These are phyloP conservation scores for Brachyrhaphis roseni DNA, from an alignment of 2,797 vertebrate species.

Conservation along the genomic window DNA sequence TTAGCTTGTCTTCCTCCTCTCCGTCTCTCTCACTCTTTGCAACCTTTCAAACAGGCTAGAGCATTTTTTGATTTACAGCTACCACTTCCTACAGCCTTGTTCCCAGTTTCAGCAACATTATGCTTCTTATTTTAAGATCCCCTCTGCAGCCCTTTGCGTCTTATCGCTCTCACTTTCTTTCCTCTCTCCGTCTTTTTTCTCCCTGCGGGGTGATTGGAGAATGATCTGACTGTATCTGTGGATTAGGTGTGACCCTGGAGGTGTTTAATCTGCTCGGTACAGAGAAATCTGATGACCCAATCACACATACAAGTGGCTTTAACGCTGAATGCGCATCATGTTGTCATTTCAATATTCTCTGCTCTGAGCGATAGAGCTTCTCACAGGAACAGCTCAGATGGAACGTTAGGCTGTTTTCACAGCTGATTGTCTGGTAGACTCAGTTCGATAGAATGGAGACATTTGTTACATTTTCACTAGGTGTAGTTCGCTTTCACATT, in stretches of 20 bases:
- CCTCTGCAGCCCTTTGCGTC: not conserved
- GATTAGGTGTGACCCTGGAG: conserved; percentile 52
- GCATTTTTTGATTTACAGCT: not conserved
- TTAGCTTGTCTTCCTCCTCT: conserved; percentile 25
- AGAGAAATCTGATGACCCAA: conserved; percentile 45
- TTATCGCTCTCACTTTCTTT: not conserved
- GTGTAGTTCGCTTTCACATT: no score
- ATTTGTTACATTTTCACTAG: no score
- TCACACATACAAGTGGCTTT: conserved; percentile 14
- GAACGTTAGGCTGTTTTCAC: not conserved
- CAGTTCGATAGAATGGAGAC: no score
- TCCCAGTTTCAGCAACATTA: not conserved
- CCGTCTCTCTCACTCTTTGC: not conserved
- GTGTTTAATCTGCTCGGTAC: conserved; percentile 51
- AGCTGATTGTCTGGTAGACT: no score
- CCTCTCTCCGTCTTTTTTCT: not conserved
- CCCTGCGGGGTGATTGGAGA: conserved; percentile 21
- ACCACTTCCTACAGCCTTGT: not conserved
- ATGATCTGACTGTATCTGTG: conserved; percentile 42
- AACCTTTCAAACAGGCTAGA: conserved; percentile 1
- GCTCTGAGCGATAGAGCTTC: not conserved
- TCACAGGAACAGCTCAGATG: not conserved
- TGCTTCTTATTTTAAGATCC: not conserved
- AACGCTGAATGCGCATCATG: not conserved
- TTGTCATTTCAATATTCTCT: not conserved